phyloP scores from a whole-genome alignment of 2,888 invertebrate species.

The Loripinus fragilis region DNA sequence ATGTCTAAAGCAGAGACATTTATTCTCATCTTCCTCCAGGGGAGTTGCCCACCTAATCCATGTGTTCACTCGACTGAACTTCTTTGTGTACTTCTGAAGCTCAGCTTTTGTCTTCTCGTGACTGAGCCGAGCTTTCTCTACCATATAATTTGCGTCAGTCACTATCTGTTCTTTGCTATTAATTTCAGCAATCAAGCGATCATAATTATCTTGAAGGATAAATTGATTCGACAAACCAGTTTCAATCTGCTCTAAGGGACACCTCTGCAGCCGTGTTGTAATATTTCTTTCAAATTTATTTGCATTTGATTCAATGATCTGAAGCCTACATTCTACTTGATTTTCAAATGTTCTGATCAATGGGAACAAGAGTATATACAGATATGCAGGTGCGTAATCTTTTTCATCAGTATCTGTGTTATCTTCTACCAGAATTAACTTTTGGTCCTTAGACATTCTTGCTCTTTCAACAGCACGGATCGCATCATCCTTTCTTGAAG shows the following conservation, averaged over 20 bases:
- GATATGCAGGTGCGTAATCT: no score
- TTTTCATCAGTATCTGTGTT: background rate
- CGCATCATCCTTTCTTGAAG: background rate
- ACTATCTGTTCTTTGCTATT: background rate
- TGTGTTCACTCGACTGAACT: conserved; percentile 37
- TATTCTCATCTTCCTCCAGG: conserved; percentile 22
- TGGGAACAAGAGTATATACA: background rate
- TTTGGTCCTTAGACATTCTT: background rate
- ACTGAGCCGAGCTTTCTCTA: background rate
- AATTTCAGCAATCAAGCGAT: conserved; percentile 25
- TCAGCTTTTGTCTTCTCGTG: conserved; percentile 39
- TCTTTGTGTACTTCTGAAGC: conserved; percentile 26
- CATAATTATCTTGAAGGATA: conserved; percentile 24
- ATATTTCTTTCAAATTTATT: conserved; percentile 1
- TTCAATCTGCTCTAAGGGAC: conserved; percentile 10
- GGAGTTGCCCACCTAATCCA: conserved; percentile 55
- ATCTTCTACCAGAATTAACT: background rate
- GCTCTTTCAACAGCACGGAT: background rate
- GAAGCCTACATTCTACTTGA: background rate
- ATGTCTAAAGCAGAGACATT: conserved; percentile 45
- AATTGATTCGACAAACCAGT: conserved; percentile 19
- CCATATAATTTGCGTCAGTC: background rate
- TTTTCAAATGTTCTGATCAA: conserved; percentile 3
- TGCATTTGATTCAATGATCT: background rate
- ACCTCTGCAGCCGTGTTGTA: background rate